phyloP scores from a whole-genome alignment of 2,113 vertebrate species.

The Brienomyrus longianalis region DNA sequence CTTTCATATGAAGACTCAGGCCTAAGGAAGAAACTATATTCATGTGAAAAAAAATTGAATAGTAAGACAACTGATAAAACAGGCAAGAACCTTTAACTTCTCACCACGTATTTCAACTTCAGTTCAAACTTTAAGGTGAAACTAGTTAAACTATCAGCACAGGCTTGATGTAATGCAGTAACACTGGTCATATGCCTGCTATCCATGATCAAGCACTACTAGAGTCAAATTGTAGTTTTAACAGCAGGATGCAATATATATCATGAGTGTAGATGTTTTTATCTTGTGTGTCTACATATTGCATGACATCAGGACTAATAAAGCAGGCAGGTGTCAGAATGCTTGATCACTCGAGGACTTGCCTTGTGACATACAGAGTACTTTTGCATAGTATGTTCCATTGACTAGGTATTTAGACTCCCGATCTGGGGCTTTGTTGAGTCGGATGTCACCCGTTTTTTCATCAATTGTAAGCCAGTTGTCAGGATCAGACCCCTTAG shows the following conservation, averaged over 20 bases:
- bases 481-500: conserved; percentile 62
- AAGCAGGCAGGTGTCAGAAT: neutral
- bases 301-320: neutral
- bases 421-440: conserved; percentile 54
- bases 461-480: conserved; percentile 62
- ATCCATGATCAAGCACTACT: neutral
- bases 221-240: neutral
- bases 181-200: neutral
- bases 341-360: conserved; percentile 30
- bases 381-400: conserved; percentile 70
- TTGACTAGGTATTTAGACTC: conserved; percentile 61
- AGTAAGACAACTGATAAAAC: neutral
- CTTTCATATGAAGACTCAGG: neutral
- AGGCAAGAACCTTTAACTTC: neutral
- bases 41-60: neutral
- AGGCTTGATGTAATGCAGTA: neutral
- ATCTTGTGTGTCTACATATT: neutral
- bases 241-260: neutral
- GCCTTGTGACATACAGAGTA: conserved; percentile 75
- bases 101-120: neutral
- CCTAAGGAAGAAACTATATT: neutral
- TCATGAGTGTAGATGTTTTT: neutral
- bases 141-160: neutral
- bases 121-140: neutral
- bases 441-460: conserved; percentile 57